A percentile compares a stretch with the other conserved stretches of the same genome.
Evolutionary conservation across 1,140 invertebrate species (phyloP).

Genomic region (Anadara kagoshimensis): DNA sequence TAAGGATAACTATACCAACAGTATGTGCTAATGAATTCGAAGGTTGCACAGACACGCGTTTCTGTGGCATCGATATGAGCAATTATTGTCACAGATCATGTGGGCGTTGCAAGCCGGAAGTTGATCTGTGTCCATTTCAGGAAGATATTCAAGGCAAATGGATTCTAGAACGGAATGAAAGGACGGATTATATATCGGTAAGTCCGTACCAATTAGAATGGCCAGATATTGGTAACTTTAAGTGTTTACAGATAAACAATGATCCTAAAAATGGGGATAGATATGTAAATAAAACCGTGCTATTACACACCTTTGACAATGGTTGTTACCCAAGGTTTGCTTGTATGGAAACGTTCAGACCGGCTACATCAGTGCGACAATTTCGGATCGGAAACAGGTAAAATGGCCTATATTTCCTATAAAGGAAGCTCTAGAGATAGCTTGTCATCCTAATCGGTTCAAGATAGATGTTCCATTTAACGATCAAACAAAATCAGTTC

Average conservation of each 20-base stretch:
- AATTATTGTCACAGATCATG: conserved; percentile 29
- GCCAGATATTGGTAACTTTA: conserved; percentile 28
- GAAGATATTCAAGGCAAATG: conserved; percentile 22
- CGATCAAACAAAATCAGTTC: neutral
- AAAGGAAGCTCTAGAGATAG: conserved; percentile 1
- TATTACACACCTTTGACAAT: conserved; percentile 42
- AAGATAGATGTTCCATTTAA: neutral
- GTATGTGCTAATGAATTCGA: conserved; percentile 39
- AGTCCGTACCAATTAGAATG: conserved; percentile 25
- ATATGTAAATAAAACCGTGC: conserved; percentile 10
- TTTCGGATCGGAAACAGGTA: conserved; percentile 29
- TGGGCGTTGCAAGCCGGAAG: conserved; percentile 20
- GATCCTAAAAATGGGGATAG: conserved; percentile 7
- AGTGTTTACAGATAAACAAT: conserved; percentile 29
- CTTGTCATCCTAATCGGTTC: conserved; percentile 15
- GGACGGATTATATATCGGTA: conserved; percentile 14
- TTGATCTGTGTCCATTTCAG: conserved; percentile 22
- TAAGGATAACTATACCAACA: conserved; percentile 27
- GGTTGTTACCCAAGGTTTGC: conserved; percentile 42
- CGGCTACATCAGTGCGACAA: conserved; percentile 28
- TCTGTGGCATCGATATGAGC: conserved; percentile 18
- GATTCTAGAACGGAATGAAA: neutral
- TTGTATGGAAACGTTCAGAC: conserved; percentile 36
- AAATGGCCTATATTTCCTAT: conserved; percentile 36
- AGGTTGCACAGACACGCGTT: conserved; percentile 16